phyloP scores from a whole-genome alignment of 2,113 vertebrate species.

The Carassius auratus region DNA sequence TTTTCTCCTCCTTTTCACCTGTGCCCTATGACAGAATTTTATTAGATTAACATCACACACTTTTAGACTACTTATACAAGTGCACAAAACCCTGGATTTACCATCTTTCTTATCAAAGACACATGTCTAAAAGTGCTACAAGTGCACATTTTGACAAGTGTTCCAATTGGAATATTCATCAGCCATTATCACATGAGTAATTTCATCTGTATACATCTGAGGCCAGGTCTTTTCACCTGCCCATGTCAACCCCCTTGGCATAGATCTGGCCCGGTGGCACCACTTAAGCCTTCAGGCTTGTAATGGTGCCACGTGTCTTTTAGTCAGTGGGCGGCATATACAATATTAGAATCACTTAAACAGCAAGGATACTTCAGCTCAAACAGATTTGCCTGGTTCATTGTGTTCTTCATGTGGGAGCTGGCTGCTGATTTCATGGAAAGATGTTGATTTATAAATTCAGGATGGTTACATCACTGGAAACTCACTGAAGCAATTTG shows the following conservation, averaged over 20 bases:
- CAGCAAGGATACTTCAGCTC: constrained; percentile 36
- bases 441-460: constrained; percentile 70
- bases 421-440: constrained; percentile 70
- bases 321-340: constrained; percentile 33
- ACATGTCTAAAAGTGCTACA: background rate
- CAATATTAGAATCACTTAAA: constrained; percentile 59
- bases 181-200: constrained; percentile 52
- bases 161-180: constrained; percentile 42
- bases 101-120: constrained; percentile 30
- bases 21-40: background rate
- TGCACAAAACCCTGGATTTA: constrained; percentile 38
- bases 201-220: constrained; percentile 54
- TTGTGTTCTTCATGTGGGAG: constrained; percentile 54
- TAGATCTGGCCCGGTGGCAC: background rate
- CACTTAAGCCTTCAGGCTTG: constrained; percentile 52
- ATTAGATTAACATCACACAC: background rate
- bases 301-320: constrained; percentile 57
- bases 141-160: constrained; percentile 23
- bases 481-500: constrained; percentile 74
- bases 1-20: background rate
- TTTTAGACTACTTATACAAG: constrained; percentile 40
- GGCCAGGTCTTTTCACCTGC: constrained; percentile 24
- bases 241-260: constrained; percentile 26
- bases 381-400: constrained; percentile 48
- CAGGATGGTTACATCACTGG: constrained; percentile 74